These are phyloP conservation scores for Tetranychus urticae DNA, from an alignment of 1,140 invertebrate genomes.

Conservation along the genomic window DNA sequence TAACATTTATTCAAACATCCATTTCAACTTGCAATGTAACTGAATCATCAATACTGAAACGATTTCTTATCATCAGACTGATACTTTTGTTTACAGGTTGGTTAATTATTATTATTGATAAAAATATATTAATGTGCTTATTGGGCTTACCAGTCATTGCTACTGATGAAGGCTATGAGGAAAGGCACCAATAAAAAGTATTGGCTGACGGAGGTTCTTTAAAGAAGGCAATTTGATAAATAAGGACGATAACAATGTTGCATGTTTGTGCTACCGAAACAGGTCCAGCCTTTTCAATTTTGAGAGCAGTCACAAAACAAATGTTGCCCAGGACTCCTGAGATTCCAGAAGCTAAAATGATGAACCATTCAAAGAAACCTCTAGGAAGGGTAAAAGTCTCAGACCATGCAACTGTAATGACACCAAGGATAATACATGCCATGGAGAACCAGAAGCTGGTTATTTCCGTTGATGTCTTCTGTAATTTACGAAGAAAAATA, in stretches of 20 bases:
- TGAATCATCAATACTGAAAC: background rate
- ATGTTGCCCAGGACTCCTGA: background rate
- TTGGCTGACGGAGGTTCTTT: constrained; percentile 1
- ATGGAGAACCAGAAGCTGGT: constrained; percentile 30
- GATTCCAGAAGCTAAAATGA: background rate
- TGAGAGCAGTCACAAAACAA: background rate
- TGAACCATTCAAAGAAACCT: background rate
- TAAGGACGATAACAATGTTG: constrained; percentile 68
- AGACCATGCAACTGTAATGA: background rate
- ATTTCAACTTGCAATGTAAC: too few species aligned
- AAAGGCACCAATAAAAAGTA: constrained; percentile 3
- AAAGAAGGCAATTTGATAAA: constrained; percentile 7
- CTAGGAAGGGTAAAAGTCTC: background rate
- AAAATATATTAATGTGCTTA: background rate
- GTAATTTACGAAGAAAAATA: constrained; percentile 33
- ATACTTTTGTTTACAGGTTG: background rate
- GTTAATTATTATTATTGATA: background rate
- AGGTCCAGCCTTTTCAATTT: constrained; percentile 51
- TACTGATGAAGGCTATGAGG: background rate
- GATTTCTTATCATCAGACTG: background rate
- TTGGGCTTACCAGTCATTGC: background rate
- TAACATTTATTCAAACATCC: too few species aligned
- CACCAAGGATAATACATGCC: background rate
- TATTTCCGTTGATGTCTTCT: constrained; percentile 54
- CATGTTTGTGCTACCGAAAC: constrained; percentile 62